Percentiles rank a stretch among this genome's conserved stretches.
phyloP scores from a whole-genome alignment of 2,797 vertebrate genomes.

The Sebastiscus albofasciatus region DNA sequence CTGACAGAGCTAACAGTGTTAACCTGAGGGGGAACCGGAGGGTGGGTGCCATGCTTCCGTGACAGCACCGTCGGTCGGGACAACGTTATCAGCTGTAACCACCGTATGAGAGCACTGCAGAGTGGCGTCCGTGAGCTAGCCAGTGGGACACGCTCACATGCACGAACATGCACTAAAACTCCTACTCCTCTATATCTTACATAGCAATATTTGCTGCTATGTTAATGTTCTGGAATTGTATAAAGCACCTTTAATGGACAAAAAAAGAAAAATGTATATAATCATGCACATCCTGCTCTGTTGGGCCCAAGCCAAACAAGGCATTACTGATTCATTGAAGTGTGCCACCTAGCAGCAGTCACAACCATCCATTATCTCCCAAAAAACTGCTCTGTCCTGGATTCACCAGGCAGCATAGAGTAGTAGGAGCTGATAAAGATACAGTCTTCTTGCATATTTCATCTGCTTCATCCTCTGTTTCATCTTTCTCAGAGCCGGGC shows the following conservation, averaged over 20 bases:
- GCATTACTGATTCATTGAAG: background rate
- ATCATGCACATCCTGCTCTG: background rate
- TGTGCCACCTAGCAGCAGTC: slow-evolving; percentile 1
- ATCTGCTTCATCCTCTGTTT: slow-evolving; percentile 61
- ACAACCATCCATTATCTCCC: background rate
- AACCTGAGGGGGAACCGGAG: no score
- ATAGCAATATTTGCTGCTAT: background rate
- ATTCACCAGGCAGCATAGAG: slow-evolving; percentile 10
- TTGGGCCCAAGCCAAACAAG: background rate
- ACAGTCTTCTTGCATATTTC: slow-evolving; percentile 60
- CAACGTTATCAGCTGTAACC: no score
- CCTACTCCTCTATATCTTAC: background rate
- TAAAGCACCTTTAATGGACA: background rate
- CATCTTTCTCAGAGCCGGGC: slow-evolving; percentile 66
- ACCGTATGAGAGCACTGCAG: no score
- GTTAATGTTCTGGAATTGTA: background rate
- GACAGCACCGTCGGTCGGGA: no score
- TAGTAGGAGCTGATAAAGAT: slow-evolving; percentile 20
- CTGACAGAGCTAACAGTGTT: no score
- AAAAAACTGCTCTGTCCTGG: slow-evolving; percentile 5
- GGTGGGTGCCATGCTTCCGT: no score
- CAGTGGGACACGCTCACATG: no score
- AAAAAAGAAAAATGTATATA: background rate
- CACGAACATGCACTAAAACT: background rate
- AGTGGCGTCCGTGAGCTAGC: no score